Evolutionary conservation across 2,888 invertebrate genomes (phyloP).

Genomic region (Scrobipalpa atriplicella): DNA sequence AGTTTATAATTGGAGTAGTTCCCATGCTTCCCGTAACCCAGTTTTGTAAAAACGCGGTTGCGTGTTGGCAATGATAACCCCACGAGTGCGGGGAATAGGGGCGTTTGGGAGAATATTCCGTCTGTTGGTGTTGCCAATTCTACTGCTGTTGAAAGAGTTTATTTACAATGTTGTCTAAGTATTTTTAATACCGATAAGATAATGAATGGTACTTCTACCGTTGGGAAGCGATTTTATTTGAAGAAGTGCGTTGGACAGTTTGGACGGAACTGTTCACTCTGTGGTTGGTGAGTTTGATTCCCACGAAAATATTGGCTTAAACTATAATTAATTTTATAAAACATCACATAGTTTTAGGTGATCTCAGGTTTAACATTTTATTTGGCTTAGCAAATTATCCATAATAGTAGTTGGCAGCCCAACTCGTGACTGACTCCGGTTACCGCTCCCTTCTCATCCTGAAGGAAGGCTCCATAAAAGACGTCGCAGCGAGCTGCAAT

Average conservation of each 20-base stretch:
- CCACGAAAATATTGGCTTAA: too few relatives aligned
- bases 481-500: conserved; percentile 11
- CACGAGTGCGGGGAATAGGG: conserved; percentile 19
- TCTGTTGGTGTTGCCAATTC: not conserved
- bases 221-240: too few relatives aligned
- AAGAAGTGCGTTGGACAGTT: too few relatives aligned
- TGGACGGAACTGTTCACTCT: too few relatives aligned
- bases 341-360: too few relatives aligned
- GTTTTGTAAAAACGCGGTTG: conserved; percentile 41
- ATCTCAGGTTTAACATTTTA: too few relatives aligned
- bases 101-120: not conserved
- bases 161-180: not conserved
- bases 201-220: too few relatives aligned
- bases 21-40: conserved; percentile 43
- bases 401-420: conserved; percentile 4
- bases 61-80: conserved; percentile 44
- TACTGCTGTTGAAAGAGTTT: not conserved
- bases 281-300: too few relatives aligned
- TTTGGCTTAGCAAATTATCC: too few relatives aligned
- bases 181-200: too few relatives aligned
- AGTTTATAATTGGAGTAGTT: conserved; percentile 44
- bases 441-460: conserved; percentile 36
- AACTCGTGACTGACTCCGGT: conserved; percentile 40
- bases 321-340: too few relatives aligned
- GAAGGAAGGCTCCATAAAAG: conserved; percentile 19